Conservation (phyloP, 1,140 invertebrate species). For the Metopolophium dirhodum region DNA sequence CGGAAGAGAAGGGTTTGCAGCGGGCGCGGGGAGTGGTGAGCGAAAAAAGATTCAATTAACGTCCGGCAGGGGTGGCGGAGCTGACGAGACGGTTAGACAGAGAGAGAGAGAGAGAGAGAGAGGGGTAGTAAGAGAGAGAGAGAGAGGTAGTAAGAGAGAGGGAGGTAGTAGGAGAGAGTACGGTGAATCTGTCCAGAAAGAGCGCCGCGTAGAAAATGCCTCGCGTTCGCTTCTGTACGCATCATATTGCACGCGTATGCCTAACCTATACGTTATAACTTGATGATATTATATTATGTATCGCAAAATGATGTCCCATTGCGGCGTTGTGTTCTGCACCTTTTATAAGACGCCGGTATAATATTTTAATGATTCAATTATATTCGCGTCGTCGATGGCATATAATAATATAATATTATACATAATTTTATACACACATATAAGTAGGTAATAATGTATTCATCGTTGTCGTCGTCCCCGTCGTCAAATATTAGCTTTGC, state of each 20-base stretch:
- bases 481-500: slow-evolving; percentile 46
- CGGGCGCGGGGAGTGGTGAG: not conserved
- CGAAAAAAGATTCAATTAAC: slow-evolving; percentile 46
- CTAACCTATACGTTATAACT: not conserved
- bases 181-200: not conserved
- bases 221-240: not conserved
- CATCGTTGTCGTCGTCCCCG: not conserved
- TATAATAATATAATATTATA: not conserved
- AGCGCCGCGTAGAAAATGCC: not conserved
- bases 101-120: not conserved
- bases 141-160: too few relatives aligned
- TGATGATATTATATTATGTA: not conserved
- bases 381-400: not conserved
- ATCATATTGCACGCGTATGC: not conserved
- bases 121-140: too few relatives aligned
- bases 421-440: not conserved
- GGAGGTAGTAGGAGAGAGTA: not conserved
- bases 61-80: not conserved
- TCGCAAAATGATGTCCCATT: not conserved
- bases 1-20: not conserved
- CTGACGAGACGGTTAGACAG: not conserved
- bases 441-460: not conserved
- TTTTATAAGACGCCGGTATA: not conserved
- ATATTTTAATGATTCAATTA: slow-evolving; percentile 15
- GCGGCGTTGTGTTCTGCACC: not conserved